Evolutionary conservation across 2,888 invertebrate species (phyloP), one percentile per base, ranked within the genome.

Genomic region (Lycocerus yunnanus): DNA sequence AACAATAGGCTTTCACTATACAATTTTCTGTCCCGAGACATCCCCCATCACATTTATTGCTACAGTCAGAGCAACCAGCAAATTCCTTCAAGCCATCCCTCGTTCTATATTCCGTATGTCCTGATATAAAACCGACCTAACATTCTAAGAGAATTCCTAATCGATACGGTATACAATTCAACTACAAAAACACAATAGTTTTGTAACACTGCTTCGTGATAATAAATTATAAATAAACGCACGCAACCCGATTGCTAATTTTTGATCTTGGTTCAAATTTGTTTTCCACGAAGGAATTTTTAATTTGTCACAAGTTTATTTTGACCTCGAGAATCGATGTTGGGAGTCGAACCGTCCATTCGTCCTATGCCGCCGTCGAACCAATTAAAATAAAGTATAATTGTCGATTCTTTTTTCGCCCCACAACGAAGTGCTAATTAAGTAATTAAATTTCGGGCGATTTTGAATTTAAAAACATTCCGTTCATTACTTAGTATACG

Each of bases 21-120:
- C 67, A 72, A 72, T 72, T 72, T 63, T 67, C 63, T 68, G 43
- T 67, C 67, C 67, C 61, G 72, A 72, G 72, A 63, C 68, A 68
- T 72, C 72, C 72, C 61, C 61, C 60, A 72, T 72, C 72, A 68
- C 72, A 72, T 72, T 72, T 72, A 72, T 72, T 72, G 72, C 67
- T 15, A 68, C 61, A 24, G 67, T 67, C 59, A 58, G 68, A 58
- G 59, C 67, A 20, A 59, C 60, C 67, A 43, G 15, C 27, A 60
- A 72, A 72, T 72, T 72, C 63, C 72, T 72, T 43, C 15, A 21
- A 61, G 72, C 68, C 61, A 63, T 68, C 27, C 61, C 27, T 24
- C 21, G 61, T 68, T 43, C 61, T 13, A 60, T 60, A 59, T 61
- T 66, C 61, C 58, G 58, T 14, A 68, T 60, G 27, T 72, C n/a